These are phyloP conservation scores for Drosophila tani DNA, from an alignment of 1,140 invertebrate genomes.

Conservation along the genomic window DNA sequence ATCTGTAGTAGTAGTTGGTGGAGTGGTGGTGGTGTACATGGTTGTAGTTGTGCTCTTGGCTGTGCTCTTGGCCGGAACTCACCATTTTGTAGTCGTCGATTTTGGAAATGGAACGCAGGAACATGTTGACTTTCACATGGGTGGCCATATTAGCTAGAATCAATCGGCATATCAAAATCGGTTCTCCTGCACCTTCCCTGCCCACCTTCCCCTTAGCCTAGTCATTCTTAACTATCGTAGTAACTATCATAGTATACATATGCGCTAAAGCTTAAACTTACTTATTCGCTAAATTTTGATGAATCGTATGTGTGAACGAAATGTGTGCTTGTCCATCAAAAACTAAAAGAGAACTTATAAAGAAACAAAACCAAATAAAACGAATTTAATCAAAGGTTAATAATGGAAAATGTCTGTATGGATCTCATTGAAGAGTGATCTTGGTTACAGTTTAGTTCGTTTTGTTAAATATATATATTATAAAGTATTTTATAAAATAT, in stretches of 20 bases:
- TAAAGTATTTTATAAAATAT: slow-evolving; percentile 10
- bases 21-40: slow-evolving; percentile 22
- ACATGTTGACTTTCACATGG: slow-evolving; percentile 95
- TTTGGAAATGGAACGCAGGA: slow-evolving; percentile 98
- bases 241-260: slow-evolving; percentile 1
- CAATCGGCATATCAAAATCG: slow-evolving; percentile 64
- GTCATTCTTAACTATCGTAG: background rate
- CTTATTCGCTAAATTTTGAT: slow-evolving; percentile 44
- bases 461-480: slow-evolving; percentile 3
- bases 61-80: slow-evolving; percentile 87
- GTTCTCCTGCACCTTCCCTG: slow-evolving; percentile 12
- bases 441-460: slow-evolving; percentile 18
- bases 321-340: slow-evolving; percentile 38
- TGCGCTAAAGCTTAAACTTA: slow-evolving; percentile 1
- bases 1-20: slow-evolving; percentile 16
- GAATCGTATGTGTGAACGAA: slow-evolving; percentile 68
- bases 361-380: slow-evolving; percentile 5
- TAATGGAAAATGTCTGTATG: slow-evolving; percentile 81
- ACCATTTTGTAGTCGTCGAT: slow-evolving; percentile 99
- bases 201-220: slow-evolving; percentile 2
- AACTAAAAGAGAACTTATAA: slow-evolving; percentile 7
- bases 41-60: slow-evolving; percentile 30
- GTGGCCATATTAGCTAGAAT: slow-evolving; percentile 90
- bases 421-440: slow-evolving; percentile 76
- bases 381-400: slow-evolving; percentile 28